phyloP scores from a whole-genome alignment of 2,797 vertebrate species.

The Delichon dasypus region DNA sequence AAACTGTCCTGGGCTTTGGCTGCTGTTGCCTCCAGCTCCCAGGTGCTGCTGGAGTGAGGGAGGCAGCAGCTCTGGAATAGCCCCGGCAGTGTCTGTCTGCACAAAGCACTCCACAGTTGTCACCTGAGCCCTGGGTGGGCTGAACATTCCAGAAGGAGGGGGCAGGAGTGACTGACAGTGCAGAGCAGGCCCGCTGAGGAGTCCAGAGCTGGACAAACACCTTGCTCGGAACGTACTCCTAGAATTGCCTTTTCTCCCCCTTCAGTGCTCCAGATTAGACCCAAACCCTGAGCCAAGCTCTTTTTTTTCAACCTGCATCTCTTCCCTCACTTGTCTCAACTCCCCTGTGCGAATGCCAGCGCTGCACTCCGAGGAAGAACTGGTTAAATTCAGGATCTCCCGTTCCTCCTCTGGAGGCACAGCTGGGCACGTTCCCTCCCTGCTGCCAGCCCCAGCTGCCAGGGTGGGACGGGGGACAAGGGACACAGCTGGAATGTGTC shows the following conservation, averaged over 20 bases:
- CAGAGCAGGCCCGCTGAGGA: neutral
- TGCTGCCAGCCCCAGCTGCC: neutral
- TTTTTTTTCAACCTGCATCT: neutral
- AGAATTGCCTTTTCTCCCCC: neutral
- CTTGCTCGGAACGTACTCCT: neutral
- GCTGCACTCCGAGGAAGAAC: neutral
- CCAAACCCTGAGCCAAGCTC: neutral
- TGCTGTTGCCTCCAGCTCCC: neutral
- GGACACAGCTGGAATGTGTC: neutral
- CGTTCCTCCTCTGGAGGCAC: neutral
- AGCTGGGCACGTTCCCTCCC: neutral
- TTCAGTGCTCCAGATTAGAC: neutral
- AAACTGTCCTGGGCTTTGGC: neutral
- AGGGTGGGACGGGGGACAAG: neutral
- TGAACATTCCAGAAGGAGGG: neutral
- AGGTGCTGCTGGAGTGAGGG: neutral
- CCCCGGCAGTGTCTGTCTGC: neutral
- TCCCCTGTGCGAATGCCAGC: accelerated
- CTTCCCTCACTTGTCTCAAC: neutral
- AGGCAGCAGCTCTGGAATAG: neutral
- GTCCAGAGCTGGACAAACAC: neutral
- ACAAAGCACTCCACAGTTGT: too few species aligned
- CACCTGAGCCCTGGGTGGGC: neutral
- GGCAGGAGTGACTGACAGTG: neutral
- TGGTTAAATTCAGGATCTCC: neutral